A percentile compares a stretch with the other conserved stretches of the same genome.
phyloP scores from a whole-genome alignment of 2,888 invertebrate genomes.

The Aleiodes leptofemur region DNA sequence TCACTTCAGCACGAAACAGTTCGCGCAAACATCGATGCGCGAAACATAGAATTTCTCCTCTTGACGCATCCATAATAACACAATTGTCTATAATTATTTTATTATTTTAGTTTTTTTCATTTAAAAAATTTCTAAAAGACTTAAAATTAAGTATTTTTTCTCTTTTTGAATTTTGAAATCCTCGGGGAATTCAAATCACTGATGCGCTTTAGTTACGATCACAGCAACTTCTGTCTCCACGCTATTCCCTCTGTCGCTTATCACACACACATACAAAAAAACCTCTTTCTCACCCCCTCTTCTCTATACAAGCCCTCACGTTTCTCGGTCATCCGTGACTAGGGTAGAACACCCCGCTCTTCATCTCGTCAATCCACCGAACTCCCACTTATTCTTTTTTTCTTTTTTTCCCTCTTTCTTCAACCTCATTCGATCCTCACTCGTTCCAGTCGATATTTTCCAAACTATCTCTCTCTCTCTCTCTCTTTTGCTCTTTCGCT shows the following conservation, averaged over 20 bases:
- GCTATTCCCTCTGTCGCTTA: constrained; percentile 30
- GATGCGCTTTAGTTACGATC: constrained; percentile 17
- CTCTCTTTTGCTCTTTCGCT: no score
- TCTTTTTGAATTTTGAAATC: no score
- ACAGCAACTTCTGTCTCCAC: constrained; percentile 24
- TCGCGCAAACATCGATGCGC: constrained; percentile 24
- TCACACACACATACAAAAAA: constrained; percentile 1
- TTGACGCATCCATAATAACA: constrained; percentile 18
- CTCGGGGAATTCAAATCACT: not conserved
- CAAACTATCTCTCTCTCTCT: constrained; percentile 44
- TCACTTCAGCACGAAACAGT: constrained; percentile 15
- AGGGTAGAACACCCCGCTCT: constrained; percentile 36
- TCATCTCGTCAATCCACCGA: constrained; percentile 5
- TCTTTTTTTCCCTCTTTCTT: constrained; percentile 47
- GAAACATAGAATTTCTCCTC: constrained; percentile 1
- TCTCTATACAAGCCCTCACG: constrained; percentile 23
- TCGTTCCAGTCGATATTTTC: constrained; percentile 65
- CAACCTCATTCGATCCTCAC: constrained; percentile 45
- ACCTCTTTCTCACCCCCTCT: not conserved
- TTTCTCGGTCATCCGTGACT: constrained; percentile 38
- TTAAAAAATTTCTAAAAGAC: not conserved
- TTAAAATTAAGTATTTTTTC: not conserved
- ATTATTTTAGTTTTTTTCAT: not conserved
- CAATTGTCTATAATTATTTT: not conserved
- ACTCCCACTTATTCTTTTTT: constrained; percentile 52